phyloP scores from a whole-genome alignment of 1,140 invertebrate genomes.

The Zaprionus ghesquierei region DNA sequence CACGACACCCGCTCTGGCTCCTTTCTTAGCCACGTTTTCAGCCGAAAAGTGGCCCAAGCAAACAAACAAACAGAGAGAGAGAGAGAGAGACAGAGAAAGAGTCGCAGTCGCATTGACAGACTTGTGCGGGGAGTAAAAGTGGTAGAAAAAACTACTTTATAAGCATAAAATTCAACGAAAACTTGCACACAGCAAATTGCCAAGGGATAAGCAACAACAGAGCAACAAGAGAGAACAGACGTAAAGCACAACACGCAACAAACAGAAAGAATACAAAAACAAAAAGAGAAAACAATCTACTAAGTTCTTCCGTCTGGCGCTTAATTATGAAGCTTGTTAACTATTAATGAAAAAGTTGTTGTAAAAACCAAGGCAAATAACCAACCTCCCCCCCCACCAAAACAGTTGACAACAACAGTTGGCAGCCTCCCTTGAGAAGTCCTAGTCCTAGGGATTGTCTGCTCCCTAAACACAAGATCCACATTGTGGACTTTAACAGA shows the following conservation, averaged over 20 bases:
- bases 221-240: background rate
- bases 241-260: background rate
- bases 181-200: slow-evolving; percentile 28
- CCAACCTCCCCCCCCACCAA: background rate
- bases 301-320: slow-evolving; percentile 53
- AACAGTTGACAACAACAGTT: slow-evolving; percentile 44
- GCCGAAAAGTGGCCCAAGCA: slow-evolving; percentile 17
- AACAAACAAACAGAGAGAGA: slow-evolving; percentile 44
- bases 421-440: slow-evolving; percentile 25
- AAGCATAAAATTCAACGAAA: slow-evolving; percentile 49
- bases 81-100: slow-evolving; percentile 14
- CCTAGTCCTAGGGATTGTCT: background rate
- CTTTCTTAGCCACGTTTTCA: too few relatives aligned
- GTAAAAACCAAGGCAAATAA: slow-evolving; percentile 64
- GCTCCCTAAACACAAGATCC: background rate
- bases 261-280: background rate
- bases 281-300: slow-evolving; percentile 8
- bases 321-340: slow-evolving; percentile 81
- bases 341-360: slow-evolving; percentile 81
- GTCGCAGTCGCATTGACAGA: slow-evolving; percentile 54
- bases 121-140: slow-evolving; percentile 19
- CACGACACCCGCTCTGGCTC: background rate
- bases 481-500: background rate
- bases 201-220: slow-evolving; percentile 23
- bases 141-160: slow-evolving; percentile 54